A percentile compares a stretch with the other conserved stretches of the same genome.
phyloP scores from a whole-genome alignment of 1,140 invertebrate genomes.

The Probaryconus sp. region DNA sequence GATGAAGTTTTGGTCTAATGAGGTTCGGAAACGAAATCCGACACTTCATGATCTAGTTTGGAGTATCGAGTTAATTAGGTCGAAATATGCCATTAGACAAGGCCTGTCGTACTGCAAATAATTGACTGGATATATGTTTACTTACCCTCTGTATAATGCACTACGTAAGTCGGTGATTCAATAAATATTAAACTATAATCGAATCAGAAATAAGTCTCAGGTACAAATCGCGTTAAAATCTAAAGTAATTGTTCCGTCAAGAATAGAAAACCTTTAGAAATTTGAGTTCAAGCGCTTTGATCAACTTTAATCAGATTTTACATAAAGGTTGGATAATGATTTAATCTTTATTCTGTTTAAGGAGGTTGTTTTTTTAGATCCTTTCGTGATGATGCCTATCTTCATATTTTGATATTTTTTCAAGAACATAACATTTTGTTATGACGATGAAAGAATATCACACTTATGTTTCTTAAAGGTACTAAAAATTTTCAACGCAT shows the following conservation, averaged over 20 bases:
- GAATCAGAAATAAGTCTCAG: too few species aligned
- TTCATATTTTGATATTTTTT: too few species aligned
- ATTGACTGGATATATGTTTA: slow-evolving; percentile 3
- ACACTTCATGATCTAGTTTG: slow-evolving; percentile 7
- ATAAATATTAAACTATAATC: slow-evolving; percentile 1
- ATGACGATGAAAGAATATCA: too few species aligned
- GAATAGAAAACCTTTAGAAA: too few species aligned
- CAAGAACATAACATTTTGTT: too few species aligned
- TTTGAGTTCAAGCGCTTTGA: slow-evolving; percentile 5
- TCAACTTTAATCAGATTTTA: slow-evolving; percentile 16
- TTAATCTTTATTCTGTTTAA: slow-evolving; percentile 39
- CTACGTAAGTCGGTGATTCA: background rate
- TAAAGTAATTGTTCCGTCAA: too few species aligned
- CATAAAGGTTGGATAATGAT: slow-evolving; percentile 11
- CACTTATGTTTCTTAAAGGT: too few species aligned
- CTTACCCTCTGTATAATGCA: background rate
- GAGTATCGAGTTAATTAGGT: slow-evolving; percentile 9
- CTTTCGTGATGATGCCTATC: too few species aligned
- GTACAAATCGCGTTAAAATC: too few species aligned
- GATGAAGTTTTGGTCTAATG: slow-evolving; percentile 1
- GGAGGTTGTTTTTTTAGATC: too few species aligned
- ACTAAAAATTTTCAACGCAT: too few species aligned
- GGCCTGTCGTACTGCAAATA: too few species aligned
- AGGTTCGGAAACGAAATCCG: slow-evolving; percentile 14
- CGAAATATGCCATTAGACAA: slow-evolving; percentile 3